Evolutionary conservation across 1,140 invertebrate species (phyloP), one percentile per base, ranked within the genome.

Genomic region (Musca domestica): DNA sequence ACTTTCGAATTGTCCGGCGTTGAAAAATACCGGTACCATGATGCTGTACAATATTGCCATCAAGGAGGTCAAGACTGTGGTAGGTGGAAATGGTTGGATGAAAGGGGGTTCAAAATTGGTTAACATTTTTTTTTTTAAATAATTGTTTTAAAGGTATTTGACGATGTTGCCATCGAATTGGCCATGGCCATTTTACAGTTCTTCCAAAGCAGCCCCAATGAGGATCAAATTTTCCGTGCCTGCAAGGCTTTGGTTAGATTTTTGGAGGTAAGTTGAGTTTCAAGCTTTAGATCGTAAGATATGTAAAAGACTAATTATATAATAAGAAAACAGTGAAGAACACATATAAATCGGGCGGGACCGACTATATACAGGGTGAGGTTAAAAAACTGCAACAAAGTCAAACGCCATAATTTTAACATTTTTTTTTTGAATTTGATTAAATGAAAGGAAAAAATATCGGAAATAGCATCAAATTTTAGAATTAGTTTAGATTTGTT

Each of bases 21-120:
- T 95, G 67, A 91, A 93, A 81, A 90, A 93, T 52, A 84, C 89
- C 70, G 95, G 95, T 54, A 88, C 91, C 4, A 93, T 93, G 68
- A 90, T 97, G 63, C 89, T 96, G 68, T 91, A 95, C 83, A 97
- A 97, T 82, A 86, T 96, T 67, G 92, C 93, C 72, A 91, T 92
- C 86, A 96, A 96, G 90, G 95, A 97, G 90, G 94, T 94, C 88
- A 95, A 95, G 90, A 93, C 93, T 83, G 93, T 95, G 91, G 94
- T 95, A 89, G 87, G 92, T 19, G n/a, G n/a, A 19, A n/a, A n/a
- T n/a, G n/a, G n/a, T n/a, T n/a, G 19, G 5, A 58, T n/a, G 10
- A 48, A 48, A 48, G 2, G 47, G 47, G 5, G 15, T 15, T 14
- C 12, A 48, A 9, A 20, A 23, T 64, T n/a, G 15, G 1, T 64